Percentiles rank a stretch among this genome's conserved stretches.
Evolutionary conservation across 2,888 invertebrate genomes (phyloP).

Genomic region (Trichacis sp.): DNA sequence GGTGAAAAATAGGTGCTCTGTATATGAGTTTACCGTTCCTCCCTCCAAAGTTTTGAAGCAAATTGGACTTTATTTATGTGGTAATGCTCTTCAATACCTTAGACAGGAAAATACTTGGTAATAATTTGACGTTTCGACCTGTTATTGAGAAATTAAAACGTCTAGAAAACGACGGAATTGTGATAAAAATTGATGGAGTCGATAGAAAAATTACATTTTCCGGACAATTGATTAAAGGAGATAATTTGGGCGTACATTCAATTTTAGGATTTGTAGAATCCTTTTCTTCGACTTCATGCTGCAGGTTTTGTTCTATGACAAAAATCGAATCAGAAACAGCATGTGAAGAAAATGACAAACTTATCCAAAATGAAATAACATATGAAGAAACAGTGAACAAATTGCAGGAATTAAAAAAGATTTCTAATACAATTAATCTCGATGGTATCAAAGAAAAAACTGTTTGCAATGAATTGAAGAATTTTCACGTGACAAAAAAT

Average conservation of each 20-base stretch:
- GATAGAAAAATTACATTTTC: slow-evolving; percentile 11
- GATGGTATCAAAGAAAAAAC: slow-evolving; percentile 3
- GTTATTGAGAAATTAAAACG: slow-evolving; percentile 2
- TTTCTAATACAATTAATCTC: too few relatives aligned
- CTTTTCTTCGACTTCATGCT: slow-evolving; percentile 18
- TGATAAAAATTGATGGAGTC: neutral
- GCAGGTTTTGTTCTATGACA: slow-evolving; percentile 13
- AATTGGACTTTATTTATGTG: slow-evolving; percentile 2
- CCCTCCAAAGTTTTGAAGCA: neutral
- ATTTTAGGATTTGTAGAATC: slow-evolving; percentile 27
- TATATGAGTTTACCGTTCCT: neutral
- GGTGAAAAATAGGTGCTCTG: slow-evolving; percentile 2
- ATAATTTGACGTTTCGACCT: neutral
- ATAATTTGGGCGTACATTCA: slow-evolving; percentile 24
- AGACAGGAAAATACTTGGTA: neutral
- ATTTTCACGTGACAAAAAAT: slow-evolving; percentile 18
- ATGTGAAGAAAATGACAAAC: slow-evolving; percentile 5
- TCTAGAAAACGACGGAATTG: neutral
- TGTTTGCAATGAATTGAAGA: slow-evolving; percentile 19
- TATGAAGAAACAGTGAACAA: too few relatives aligned
- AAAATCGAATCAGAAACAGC: slow-evolving; percentile 1
- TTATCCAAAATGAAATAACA: too few relatives aligned
- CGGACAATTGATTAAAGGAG: slow-evolving; percentile 18
- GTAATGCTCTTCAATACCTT: slow-evolving; percentile 1
- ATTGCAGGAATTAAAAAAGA: too few relatives aligned